Base-by-base conservation (phyloP, 1,140 invertebrate genomes). In the Atopsyche davidsoni region DNA sequence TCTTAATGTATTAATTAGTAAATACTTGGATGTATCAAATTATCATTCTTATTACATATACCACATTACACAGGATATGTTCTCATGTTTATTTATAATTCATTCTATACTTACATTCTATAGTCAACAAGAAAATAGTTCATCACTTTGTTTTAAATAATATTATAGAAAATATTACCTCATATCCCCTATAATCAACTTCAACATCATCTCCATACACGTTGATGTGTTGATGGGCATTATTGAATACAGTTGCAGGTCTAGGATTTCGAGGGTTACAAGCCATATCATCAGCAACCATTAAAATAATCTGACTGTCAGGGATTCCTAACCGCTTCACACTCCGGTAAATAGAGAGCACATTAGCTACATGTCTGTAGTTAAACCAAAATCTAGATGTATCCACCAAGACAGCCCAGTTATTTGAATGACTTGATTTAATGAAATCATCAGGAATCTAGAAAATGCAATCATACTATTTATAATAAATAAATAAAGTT, bases 371-470 rank as follows among this genome's bases (percentile, higher is more conserved):
- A 83, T 99, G 97, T 24, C 97, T 79, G 69, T 99, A 99, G 70
- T 99, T 99, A 61, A 98, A 99, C 96, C 96, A 99, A 73, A 98
- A 99, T 46, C 96, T 75, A 1, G 95, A 98, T 0, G 96, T 97
- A 65, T 98, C 94, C 0, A 99, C 96, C 46, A 99, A 72, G 10
- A 99, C 95, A 2, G 96, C 96, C 96, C 96, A 99, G 69, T 99
- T 99, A 66, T 99, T 99, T 2, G 95, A 95, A 65, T 98, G 96
- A n/a, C 76, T 75, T 2, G 69, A 72, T 53, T 71, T 72, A 41
- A 67, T 63, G 41, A 73, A 71, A 34, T 66, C 40, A 53, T 70
- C 65, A 19, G 70, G 66, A 53, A 74, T 68, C 70, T 74, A 28
- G 24, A 28, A 28, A 28, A 28, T 28, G 24, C 24, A 28, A 7